phyloP scores from a whole-genome alignment of 1,140 invertebrate species.

The Neelides sp. region DNA sequence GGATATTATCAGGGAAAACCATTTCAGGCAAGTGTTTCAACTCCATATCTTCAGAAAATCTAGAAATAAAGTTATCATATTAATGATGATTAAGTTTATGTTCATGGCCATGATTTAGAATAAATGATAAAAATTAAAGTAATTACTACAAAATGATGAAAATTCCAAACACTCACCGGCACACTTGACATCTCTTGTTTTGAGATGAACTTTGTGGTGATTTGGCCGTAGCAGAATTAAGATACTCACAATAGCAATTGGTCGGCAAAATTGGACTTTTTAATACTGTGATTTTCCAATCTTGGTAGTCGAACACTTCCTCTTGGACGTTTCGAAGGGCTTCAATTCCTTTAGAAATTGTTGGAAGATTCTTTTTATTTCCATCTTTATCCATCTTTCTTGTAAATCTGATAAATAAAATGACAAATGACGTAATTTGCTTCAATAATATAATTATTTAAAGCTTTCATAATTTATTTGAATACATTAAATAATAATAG shows the following conservation, averaged over 20 bases:
- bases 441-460: neutral
- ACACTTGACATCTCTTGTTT: constrained; percentile 21
- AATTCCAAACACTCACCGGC: constrained; percentile 13
- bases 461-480: no score
- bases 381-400: no score
- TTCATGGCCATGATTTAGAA: neutral
- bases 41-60: constrained; percentile 41
- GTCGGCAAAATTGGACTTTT: constrained; percentile 28
- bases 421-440: neutral
- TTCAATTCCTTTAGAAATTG: no score
- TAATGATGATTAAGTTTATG: neutral
- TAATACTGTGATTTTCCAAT: constrained; percentile 21
- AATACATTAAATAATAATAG: no score
- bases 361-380: no score
- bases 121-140: neutral
- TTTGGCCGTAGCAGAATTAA: neutral
- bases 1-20: constrained; percentile 84
- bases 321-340: neutral
- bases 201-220: neutral
- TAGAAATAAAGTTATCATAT: constrained; percentile 3
- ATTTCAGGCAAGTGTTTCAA: constrained; percentile 92
- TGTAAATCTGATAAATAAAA: no score
- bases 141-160: neutral
- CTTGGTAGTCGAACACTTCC: constrained; percentile 18
- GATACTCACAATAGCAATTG: constrained; percentile 22